phyloP scores from a whole-genome alignment of 2,888 invertebrate species.

The Stramonita haemastoma region DNA sequence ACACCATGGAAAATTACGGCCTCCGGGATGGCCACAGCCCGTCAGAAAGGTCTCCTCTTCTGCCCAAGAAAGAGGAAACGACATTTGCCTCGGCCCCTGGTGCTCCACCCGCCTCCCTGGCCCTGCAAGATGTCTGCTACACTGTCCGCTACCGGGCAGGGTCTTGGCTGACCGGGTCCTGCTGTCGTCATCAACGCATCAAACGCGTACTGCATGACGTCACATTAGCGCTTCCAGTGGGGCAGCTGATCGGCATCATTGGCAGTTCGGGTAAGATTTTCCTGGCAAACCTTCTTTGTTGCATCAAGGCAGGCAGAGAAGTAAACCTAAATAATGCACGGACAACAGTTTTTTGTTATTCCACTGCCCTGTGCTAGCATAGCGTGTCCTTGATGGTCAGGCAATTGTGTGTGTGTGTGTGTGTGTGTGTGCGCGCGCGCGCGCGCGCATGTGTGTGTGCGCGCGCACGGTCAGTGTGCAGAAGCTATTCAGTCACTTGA shows the following conservation, averaged over 20 bases:
- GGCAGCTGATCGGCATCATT: slow-evolving; percentile 64
- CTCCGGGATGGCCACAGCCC: too few species aligned
- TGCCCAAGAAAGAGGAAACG: too few species aligned
- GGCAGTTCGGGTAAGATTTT: slow-evolving; percentile 67
- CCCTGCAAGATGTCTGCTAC: slow-evolving; percentile 50
- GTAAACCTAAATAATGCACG: background rate
- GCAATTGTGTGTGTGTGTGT: slow-evolving; percentile 11
- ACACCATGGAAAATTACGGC: too few species aligned
- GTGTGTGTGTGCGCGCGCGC: background rate
- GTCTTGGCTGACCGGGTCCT: slow-evolving; percentile 68
- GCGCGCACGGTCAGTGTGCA: too few species aligned
- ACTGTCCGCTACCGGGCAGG: slow-evolving; percentile 62
- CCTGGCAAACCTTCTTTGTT: background rate
- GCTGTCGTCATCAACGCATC: slow-evolving; percentile 55
- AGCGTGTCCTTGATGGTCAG: background rate
- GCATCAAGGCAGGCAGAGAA: background rate
- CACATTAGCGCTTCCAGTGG: slow-evolving; percentile 60
- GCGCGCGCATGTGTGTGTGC: background rate
- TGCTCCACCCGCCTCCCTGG: slow-evolving; percentile 34
- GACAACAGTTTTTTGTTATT: too few species aligned
- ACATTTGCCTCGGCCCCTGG: too few species aligned
- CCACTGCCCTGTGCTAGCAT: background rate
- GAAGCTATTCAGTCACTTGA: too few species aligned
- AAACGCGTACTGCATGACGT: slow-evolving; percentile 64
- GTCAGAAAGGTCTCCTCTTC: too few species aligned